Evolutionary conservation across 2,113 vertebrate genomes (phyloP).

Genomic region (Phylloscopus trochiloides): DNA sequence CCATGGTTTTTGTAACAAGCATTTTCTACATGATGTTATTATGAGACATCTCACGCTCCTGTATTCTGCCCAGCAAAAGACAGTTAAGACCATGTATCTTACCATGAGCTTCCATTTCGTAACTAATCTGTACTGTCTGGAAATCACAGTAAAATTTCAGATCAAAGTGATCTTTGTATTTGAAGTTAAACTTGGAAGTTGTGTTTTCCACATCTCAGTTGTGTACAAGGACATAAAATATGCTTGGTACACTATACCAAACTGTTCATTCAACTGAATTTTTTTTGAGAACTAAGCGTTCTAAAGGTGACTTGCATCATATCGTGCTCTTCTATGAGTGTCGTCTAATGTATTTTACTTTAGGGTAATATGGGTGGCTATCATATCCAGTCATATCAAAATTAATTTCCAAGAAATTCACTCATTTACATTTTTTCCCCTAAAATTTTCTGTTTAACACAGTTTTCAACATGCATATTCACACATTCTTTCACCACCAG

Average conservation of each 20-base stretch:
- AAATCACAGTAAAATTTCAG: not conserved
- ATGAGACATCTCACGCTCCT: not conserved
- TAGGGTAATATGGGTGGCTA: not conserved
- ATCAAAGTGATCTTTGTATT: not conserved
- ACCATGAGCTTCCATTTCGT: not conserved
- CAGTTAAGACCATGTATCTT: not conserved
- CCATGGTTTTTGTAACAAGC: not conserved
- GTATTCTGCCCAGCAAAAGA: not conserved
- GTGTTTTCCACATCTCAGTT: not conserved
- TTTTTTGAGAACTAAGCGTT: fast-evolving
- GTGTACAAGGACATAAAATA: not conserved
- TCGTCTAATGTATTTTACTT: not conserved
- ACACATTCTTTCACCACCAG: not conserved
- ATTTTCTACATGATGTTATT: not conserved
- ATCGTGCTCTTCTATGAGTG: not conserved
- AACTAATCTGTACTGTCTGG: not conserved
- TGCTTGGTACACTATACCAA: not conserved
- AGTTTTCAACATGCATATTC: not conserved
- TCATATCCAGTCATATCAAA: not conserved
- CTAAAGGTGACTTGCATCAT: not conserved
- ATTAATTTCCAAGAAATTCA: not conserved
- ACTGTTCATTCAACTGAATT: not conserved
- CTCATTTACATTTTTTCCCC: not conserved
- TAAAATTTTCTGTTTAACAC: not conserved
- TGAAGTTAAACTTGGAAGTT: not conserved